Percentiles rank a stretch among this genome's conserved stretches.
Evolutionary conservation across 2,888 invertebrate genomes (phyloP).

Genomic region (Dolichomitus sp.): DNA sequence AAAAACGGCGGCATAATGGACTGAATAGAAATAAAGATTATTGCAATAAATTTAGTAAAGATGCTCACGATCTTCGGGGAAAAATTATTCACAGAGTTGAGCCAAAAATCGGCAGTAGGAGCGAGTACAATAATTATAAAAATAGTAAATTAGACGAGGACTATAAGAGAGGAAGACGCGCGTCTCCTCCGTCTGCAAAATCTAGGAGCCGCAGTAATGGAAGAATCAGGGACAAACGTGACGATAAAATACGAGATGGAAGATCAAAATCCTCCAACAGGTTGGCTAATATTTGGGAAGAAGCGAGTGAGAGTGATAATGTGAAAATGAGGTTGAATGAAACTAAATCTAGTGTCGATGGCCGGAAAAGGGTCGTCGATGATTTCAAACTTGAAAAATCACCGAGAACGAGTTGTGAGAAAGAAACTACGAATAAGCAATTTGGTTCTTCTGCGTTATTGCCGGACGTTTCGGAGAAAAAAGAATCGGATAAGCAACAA

Average conservation of each 20-base stretch:
- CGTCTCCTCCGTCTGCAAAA: constrained; percentile 37
- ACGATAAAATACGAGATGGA: not conserved
- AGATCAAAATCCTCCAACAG: constrained; percentile 26
- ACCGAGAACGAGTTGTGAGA: not conserved
- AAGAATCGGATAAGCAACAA: not conserved
- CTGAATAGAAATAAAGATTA: constrained; percentile 7
- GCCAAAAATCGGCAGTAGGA: constrained; percentile 11
- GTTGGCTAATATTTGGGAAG: not conserved
- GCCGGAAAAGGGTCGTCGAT: not conserved
- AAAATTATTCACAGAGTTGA: constrained; percentile 16
- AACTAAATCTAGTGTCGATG: not conserved
- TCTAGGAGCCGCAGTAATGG: constrained; percentile 29
- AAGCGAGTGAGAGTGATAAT: not conserved
- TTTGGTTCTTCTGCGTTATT: not conserved
- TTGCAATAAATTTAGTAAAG: not conserved
- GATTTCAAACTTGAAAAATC: not conserved
- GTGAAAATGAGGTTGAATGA: constrained; percentile 3
- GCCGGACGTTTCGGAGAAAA: not conserved
- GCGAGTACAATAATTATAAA: constrained; percentile 39
- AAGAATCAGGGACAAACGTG: not conserved
- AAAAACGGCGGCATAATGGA: constrained; percentile 14
- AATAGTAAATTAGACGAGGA: constrained; percentile 14
- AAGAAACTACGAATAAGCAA: not conserved
- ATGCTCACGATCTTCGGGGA: constrained; percentile 17
- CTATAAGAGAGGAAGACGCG: constrained; percentile 7